A percentile compares a stretch with the other conserved stretches of the same genome.
These are phyloP conservation scores for Itoplectis maculator DNA, from an alignment of 2,888 invertebrate species.

Conservation along the genomic window DNA sequence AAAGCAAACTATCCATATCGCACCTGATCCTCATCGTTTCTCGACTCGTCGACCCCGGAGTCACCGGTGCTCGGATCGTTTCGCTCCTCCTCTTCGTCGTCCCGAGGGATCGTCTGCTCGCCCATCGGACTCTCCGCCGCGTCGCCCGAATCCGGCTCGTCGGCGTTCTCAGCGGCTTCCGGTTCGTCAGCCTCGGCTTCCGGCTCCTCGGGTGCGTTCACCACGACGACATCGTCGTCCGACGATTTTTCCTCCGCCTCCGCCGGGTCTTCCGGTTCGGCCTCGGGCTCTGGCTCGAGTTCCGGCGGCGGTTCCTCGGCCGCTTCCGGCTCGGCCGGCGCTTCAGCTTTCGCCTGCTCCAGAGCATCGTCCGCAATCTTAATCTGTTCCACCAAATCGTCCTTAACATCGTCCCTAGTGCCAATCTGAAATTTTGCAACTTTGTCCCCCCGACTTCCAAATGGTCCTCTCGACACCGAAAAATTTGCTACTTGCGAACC, in stretches of 20 bases:
- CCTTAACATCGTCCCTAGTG: constrained; percentile 68
- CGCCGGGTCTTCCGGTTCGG: constrained; percentile 62
- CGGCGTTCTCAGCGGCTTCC: constrained; percentile 60
- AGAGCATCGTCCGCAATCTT: constrained; percentile 75
- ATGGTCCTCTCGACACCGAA: constrained; percentile 59
- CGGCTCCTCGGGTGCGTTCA: background rate
- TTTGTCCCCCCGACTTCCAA: constrained; percentile 59
- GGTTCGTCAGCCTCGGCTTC: constrained; percentile 52
- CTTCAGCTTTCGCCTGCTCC: constrained; percentile 59
- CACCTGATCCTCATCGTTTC: constrained; percentile 85
- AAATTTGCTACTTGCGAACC: constrained; percentile 28
- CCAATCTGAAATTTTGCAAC: constrained; percentile 69
- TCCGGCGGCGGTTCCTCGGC: constrained; percentile 58
- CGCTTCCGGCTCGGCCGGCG: constrained; percentile 65
- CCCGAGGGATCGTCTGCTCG: constrained; percentile 68
- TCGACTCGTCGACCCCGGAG: constrained; percentile 86
- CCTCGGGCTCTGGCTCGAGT: constrained; percentile 48
- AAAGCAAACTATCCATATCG: constrained; percentile 51
- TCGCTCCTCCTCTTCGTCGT: constrained; percentile 83
- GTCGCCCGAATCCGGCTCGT: constrained; percentile 52
- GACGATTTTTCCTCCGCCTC: constrained; percentile 56
- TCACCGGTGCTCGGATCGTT: constrained; percentile 84
- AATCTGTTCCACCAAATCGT: constrained; percentile 76
- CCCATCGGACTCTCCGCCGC: constrained; percentile 73
- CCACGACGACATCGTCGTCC: constrained; percentile 61